A percentile compares a stretch with the other conserved stretches of the same genome.
phyloP scores from a whole-genome alignment of 2,797 vertebrate genomes.

The Myotis findleyi region DNA sequence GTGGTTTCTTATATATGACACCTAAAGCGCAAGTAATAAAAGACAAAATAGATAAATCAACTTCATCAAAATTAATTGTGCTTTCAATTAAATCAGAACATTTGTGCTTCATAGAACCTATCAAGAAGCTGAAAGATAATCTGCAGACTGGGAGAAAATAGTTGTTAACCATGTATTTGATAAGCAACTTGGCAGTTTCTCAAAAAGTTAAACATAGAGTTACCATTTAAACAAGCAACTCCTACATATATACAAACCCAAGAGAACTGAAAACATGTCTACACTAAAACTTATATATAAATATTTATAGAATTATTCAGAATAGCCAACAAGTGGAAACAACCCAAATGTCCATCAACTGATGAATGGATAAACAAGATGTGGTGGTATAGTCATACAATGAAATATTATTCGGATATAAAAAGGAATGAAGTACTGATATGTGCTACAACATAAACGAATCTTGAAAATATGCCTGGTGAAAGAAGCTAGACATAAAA shows the following conservation, averaged over 20 bases:
- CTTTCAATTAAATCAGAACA: slow-evolving; percentile 29
- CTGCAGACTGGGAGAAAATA: background rate
- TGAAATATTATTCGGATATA: background rate
- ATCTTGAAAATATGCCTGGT: background rate
- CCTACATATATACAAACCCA: background rate
- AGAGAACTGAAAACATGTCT: background rate
- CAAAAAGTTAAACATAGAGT: slow-evolving; percentile 38
- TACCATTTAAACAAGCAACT: background rate
- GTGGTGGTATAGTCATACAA: background rate
- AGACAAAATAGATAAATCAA: background rate
- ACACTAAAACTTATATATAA: background rate
- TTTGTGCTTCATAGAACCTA: slow-evolving; percentile 5
- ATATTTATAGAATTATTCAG: background rate
- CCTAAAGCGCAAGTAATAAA: background rate
- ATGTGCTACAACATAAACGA: background rate
- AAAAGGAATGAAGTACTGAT: background rate
- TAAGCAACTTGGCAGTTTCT: slow-evolving; percentile 7
- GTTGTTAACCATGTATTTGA: slow-evolving; percentile 32
- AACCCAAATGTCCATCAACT: background rate
- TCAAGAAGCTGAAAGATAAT: slow-evolving; percentile 5
- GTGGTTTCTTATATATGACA: slow-evolving; percentile 4
- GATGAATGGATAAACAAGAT: background rate
- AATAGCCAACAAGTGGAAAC: background rate
- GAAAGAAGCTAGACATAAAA: slow-evolving; percentile 21
- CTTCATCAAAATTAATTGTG: background rate